These are phyloP conservation scores for Orbicella faveolata DNA, from an alignment of 64 coral and sea anemone genomes.

Conservation along the genomic window DNA sequence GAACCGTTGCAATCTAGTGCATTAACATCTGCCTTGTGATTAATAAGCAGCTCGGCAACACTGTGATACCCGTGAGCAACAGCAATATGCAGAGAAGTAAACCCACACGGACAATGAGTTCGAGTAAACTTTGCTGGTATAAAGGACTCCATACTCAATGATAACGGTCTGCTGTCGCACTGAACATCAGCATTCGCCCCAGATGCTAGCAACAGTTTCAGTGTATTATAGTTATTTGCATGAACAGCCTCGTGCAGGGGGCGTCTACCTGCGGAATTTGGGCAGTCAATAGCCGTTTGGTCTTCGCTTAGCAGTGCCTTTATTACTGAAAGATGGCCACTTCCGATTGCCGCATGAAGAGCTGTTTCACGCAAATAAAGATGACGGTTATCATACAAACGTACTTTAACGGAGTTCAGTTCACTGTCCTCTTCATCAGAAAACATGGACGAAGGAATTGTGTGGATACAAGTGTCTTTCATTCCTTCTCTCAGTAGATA, in stretches of 20 bases:
- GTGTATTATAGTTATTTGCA: conserved; percentile 36
- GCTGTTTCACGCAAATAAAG: conserved; percentile 48
- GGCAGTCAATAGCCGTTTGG: conserved; percentile 26
- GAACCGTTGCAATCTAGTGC: conserved; percentile 42
- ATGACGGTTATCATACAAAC: conserved; percentile 19
- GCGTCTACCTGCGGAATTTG: conserved; percentile 22
- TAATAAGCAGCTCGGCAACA: conserved; percentile 29
- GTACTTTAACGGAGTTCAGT: neutral
- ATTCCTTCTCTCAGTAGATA: conserved; percentile 28
- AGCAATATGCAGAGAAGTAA: conserved; percentile 57
- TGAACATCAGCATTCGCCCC: conserved; percentile 25
- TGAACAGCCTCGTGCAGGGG: conserved; percentile 63
- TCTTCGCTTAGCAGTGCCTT: conserved; percentile 6
- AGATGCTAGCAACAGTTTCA: conserved; percentile 31
- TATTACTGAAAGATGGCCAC: conserved; percentile 17
- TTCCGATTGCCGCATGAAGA: conserved; percentile 26
- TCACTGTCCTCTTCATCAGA: neutral
- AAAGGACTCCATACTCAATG: neutral
- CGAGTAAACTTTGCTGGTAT: neutral
- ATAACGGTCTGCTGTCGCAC: neutral
- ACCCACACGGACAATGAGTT: conserved; percentile 46
- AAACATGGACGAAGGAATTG: neutral
- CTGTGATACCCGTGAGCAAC: conserved; percentile 24
- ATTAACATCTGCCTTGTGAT: conserved; percentile 13
- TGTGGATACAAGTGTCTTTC: conserved; percentile 27